Base-by-base conservation (phyloP, 2,797 vertebrate genomes). In the Tiaroga cobitis region DNA sequence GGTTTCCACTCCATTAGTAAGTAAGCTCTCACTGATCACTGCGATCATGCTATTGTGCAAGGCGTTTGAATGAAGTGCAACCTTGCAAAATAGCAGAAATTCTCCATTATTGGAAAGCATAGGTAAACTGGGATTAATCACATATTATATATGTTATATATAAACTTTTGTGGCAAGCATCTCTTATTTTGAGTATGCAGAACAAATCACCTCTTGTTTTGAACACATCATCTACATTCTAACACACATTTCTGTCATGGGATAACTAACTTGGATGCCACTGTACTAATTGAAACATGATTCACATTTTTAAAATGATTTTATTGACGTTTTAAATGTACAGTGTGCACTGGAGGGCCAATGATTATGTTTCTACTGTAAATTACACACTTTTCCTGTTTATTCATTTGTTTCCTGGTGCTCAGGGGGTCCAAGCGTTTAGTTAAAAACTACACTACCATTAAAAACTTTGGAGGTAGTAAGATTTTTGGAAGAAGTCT, bases 191-290 rank as follows among this genome's bases (percentile, higher is more conserved):
- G n/a, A 16, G 59, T 39, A 63, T 46, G 63, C 78, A 73, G 24
- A 67, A 43, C 24, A 32, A 76, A 15, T 39, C 78, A 76, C 29
- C 16, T 43, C 49, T 83, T 87, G 63, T 72, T 49, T 77, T 86
- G 4, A 80, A 80, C 81, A 82, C 34, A 46, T 84, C 89, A 88
- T 86, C 85, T 87, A 69, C 83, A 87, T 65, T 3, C 29, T 78
- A 86, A 86, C 75, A 70, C 56, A 68, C 21, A 85, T 75, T 29
- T 75, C 61, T 84, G 70, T 78, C 75, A 86, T 84, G 5, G 72
- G 39, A 54, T 81, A 18, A 83, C 84, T 87, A 87, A 88, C 54
- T 41, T 84, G 69, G 70, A 80, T 83, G 49, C 61, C 43, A 76
- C 81, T 61, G 13, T 54, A 76, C 77, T 70, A 51, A 80, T 19